Evolutionary conservation across 2,113 vertebrate species (phyloP).

Genomic region (Pavo muticus): DNA sequence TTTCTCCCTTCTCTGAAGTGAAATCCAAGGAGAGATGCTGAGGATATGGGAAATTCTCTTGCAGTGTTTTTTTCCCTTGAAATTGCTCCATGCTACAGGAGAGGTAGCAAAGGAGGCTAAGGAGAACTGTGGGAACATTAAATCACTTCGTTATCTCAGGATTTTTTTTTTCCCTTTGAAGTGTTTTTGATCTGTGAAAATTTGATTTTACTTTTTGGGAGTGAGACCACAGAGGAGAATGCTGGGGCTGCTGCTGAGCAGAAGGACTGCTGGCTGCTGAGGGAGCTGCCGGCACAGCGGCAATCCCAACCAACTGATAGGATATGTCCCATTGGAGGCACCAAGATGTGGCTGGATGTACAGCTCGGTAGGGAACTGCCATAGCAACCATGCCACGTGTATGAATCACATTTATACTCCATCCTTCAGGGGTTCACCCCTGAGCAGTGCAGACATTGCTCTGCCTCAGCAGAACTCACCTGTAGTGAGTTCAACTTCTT

Average conservation of each 20-base stretch:
- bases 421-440: background rate
- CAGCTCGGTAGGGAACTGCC: background rate
- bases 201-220: background rate
- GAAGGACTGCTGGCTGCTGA: fast-evolving
- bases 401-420: background rate
- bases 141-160: background rate
- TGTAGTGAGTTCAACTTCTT: background rate
- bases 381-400: background rate
- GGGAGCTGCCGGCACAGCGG: background rate
- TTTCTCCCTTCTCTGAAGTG: conserved; percentile 29
- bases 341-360: background rate
- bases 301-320: background rate
- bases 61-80: background rate
- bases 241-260: background rate
- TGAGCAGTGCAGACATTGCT: background rate
- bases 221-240: fast-evolving
- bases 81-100: background rate
- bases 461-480: background rate
- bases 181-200: background rate
- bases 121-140: conserved; percentile 25
- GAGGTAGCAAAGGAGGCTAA: background rate
- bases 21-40: conserved; percentile 57
- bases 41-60: conserved; percentile 23
- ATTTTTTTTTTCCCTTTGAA: background rate
- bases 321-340: background rate